A percentile compares a stretch with the other conserved stretches of the same genome.
phyloP scores from a whole-genome alignment of 2,888 invertebrate genomes.

The Metallyticus violacea region DNA sequence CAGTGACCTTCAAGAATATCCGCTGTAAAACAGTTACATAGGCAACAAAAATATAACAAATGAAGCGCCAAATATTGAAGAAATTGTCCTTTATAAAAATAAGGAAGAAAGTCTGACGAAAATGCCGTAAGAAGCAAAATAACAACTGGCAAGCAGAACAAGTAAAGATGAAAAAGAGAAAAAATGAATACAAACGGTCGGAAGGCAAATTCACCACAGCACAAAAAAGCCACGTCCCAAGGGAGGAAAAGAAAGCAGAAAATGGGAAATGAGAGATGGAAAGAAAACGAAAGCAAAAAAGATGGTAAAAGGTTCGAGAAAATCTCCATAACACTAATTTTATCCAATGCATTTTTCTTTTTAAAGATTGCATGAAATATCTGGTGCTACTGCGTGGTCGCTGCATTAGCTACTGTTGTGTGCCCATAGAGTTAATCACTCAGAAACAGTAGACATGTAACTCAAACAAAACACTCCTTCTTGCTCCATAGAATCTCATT shows the following conservation, averaged over 20 bases:
- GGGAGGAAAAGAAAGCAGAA: neutral
- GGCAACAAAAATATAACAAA: no score
- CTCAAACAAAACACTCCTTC: neutral
- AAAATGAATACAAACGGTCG: neutral
- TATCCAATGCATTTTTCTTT: neutral
- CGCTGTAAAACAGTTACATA: no score
- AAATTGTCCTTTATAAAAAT: no score
- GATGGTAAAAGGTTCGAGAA: neutral
- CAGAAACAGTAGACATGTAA: neutral
- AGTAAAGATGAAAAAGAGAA: neutral
- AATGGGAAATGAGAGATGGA: neutral
- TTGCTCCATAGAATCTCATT: neutral
- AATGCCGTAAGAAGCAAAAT: no score
- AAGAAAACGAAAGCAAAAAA: neutral
- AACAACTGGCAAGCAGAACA: no score
- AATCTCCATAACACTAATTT: neutral
- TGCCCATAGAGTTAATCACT: neutral
- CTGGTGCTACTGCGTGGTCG: neutral
- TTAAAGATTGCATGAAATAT: neutral
- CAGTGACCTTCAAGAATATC: no score
- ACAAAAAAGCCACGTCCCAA: neutral
- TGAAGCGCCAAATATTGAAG: no score
- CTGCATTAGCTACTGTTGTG: neutral
- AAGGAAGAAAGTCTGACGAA: no score
- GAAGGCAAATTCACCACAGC: no score